Evolutionary conservation across 2,113 vertebrate species (phyloP), one percentile per base, ranked within the genome.

Genomic region (Zosterops japonicus): DNA sequence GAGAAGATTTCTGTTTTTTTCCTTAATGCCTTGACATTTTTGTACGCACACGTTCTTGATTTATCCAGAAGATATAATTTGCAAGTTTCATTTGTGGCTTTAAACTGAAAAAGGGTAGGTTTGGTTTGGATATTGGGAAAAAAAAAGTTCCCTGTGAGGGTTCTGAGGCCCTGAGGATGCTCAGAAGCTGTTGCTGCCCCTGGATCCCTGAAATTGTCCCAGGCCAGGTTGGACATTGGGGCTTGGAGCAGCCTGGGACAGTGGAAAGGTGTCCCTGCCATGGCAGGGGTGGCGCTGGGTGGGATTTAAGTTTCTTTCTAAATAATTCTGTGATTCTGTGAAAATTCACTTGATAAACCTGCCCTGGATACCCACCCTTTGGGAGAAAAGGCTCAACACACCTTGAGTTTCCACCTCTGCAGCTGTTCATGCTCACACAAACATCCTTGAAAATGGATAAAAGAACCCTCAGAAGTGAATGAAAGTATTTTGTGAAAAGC

Each of bases 1-100:
- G 5, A 20, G 46, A 83, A 91, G 47, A 55, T 5, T 46, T 42
- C 19, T 21, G 15, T 7, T n/a, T n/a, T 55, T 9, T 18, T 2
- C 16, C 22, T 79, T 28, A 15, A 42, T 14, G 5, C 27, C 4
- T 21, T 36, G 33, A 39, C 5, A 7, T 55, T 64, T 93, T 78
- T 64, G 24, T 29, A 8, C 0, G 8, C 29, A 24, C 18, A 4
- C 0, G 0, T 17, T 12, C 57, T 67, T 63, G 36, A 33, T 71
- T 81, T 68, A 39, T 47, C 22, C 8, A 64, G 76, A 87, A 53
- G 49, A 8, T 83, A 8, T 35, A 6, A 36, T 61, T 36, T 64
- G 11, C 12, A 64, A 55, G 36, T 49, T 28, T 79, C 14, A 3
- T n/a, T 68, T 35, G 9, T 22, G 11, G 41, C 14, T 42, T 49